Base-by-base conservation (phyloP, 2,888 invertebrate genomes). In the Julus scanicus region DNA sequence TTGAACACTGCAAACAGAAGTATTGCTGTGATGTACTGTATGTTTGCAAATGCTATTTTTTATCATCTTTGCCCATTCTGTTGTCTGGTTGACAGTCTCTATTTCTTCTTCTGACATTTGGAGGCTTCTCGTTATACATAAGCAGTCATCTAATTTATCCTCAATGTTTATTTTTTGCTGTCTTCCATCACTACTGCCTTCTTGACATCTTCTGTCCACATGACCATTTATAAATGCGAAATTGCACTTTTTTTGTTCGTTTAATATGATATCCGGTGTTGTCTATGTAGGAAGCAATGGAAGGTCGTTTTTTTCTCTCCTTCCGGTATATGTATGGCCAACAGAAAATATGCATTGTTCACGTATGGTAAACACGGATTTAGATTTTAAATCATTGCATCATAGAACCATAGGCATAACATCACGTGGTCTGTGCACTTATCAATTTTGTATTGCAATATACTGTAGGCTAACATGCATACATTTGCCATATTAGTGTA, bases 51-150 rank as follows among this genome's bases (percentile, higher is more conserved):
- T 80, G 80, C 39, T 80, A 39, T 37, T 80, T 80, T 80, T 39
- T 80, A 80, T 80, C 80, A 80, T 39, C 37, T 13, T 80, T 80
- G 37, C 37, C 80, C 80, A 80, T 80, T 80, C 37, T 80, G 37
- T 80, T 80, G 80, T 37, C 80, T 80, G 80, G 13, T 80, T 80
- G 80, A 37, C 80, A 80, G 11, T 71, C 80, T 37, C 80, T 29
- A 80, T 80, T 80, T 80, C 80, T 80, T 80, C 80, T 80, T 80
- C 80, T 80, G 80, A 80, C 80, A 80, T 37, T 39, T 80, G 37
- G 80, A 80, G 80, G 15, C 80, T 80, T 37, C 80, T 39, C 80
- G 37, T 80, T 80, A 80, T 80, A 80, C 80, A 80, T 37, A 37
- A 53, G 80, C 37, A 80, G 15, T 15, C 80, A 80, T 80, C 80